Conservation (phyloP, 2,888 invertebrate genomes). For the Lasioglossum leucozonium region DNA sequence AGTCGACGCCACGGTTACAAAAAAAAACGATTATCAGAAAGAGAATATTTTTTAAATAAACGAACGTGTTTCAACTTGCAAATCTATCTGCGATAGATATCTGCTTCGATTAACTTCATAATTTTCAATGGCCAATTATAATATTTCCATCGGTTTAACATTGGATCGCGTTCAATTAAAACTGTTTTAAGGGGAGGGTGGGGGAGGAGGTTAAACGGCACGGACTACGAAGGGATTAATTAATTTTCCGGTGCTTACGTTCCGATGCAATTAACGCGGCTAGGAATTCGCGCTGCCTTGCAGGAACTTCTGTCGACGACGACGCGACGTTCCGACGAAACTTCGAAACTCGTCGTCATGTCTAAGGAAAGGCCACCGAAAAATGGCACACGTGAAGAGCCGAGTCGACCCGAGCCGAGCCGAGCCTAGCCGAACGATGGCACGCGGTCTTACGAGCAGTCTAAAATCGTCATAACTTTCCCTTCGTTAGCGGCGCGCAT, state of each 20-base stretch:
- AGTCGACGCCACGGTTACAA: too few species aligned
- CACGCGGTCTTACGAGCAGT: slow-evolving; percentile 4
- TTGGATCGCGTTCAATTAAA: neutral
- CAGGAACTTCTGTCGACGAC: neutral
- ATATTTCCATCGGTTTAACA: neutral
- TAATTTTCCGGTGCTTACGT: neutral
- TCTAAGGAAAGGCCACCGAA: slow-evolving; percentile 39
- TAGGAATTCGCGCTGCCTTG: neutral
- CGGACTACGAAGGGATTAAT: neutral
- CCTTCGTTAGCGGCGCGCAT: slow-evolving; percentile 51
- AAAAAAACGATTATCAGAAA: too few species aligned
- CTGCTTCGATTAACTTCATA: neutral
- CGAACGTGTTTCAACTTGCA: neutral
- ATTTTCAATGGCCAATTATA: neutral
- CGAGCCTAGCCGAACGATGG: neutral
- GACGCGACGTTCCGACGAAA: neutral
- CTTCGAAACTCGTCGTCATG: slow-evolving; percentile 7
- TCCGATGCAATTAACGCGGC: neutral
- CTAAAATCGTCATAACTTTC: slow-evolving; percentile 69
- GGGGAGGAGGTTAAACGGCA: neutral
- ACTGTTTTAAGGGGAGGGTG: neutral
- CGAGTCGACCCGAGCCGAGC: slow-evolving; percentile 1
- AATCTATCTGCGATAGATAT: neutral
- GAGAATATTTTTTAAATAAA: too few species aligned
- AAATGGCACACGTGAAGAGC: slow-evolving; percentile 27